phyloP scores from a whole-genome alignment of 2,797 vertebrate genomes.

The Acropternis orthonyx region DNA sequence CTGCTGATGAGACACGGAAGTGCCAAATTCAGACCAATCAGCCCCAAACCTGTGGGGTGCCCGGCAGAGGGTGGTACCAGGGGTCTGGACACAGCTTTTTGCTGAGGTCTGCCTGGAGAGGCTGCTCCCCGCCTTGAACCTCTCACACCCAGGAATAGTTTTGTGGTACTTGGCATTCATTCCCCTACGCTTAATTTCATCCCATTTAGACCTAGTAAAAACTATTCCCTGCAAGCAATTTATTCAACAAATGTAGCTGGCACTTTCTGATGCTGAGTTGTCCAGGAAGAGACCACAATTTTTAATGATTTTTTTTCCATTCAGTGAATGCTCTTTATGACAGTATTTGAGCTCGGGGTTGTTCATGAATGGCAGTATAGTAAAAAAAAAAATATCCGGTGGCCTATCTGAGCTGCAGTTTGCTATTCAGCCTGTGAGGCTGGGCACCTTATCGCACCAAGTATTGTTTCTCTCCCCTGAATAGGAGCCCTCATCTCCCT shows the following conservation, averaged over 20 bases:
- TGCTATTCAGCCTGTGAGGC: background rate
- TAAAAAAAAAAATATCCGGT: conserved; percentile 1
- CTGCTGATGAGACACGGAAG: background rate
- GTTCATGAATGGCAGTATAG: conserved; percentile 28
- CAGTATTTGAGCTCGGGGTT: background rate
- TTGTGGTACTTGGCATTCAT: conserved; percentile 45
- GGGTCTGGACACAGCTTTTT: background rate
- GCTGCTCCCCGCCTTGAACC: background rate
- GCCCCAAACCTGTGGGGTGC: background rate
- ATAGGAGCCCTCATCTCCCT: conserved; percentile 10
- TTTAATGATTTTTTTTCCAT: conserved; percentile 59
- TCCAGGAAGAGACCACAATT: conserved; percentile 55
- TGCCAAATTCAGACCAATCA: background rate
- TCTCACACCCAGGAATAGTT: conserved; percentile 22
- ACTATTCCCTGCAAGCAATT: conserved; percentile 55
- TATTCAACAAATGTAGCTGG: conserved; percentile 55
- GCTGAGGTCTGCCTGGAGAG: background rate
- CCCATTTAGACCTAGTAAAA: conserved; percentile 60
- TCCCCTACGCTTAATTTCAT: conserved; percentile 42
- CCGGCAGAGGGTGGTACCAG: fast-evolving
- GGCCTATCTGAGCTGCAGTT: conserved; percentile 15
- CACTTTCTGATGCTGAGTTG: conserved; percentile 45
- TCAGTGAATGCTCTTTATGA: conserved; percentile 47
- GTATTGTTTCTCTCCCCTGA: conserved; percentile 9
- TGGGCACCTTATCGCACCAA: background rate